These are phyloP conservation scores for Sesamia nonagrioides DNA, from an alignment of 1,140 invertebrate genomes.

Conservation along the genomic window DNA sequence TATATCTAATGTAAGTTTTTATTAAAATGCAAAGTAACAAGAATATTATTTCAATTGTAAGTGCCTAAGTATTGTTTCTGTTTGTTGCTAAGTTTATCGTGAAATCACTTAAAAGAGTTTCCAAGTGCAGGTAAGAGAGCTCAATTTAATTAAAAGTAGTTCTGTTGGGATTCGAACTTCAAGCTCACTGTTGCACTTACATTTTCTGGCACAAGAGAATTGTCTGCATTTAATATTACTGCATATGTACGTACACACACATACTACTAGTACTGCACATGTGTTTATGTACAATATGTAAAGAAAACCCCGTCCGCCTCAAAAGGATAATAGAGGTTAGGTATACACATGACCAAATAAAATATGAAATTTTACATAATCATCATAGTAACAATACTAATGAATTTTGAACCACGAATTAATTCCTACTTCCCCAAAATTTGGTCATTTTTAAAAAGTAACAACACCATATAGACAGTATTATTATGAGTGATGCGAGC, in stretches of 20 bases:
- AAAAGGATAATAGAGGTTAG: too few species aligned
- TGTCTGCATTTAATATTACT: constrained; percentile 9
- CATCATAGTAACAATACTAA: too few species aligned
- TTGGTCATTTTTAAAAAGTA: too few species aligned
- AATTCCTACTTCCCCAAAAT: too few species aligned
- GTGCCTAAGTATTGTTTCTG: constrained; percentile 63
- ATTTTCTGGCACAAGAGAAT: constrained; percentile 5
- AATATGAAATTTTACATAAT: too few species aligned
- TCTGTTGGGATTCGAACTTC: constrained; percentile 55
- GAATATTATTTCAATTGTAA: constrained; percentile 50
- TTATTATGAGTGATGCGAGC: too few species aligned
- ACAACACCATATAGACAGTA: too few species aligned
- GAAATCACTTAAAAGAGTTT: constrained; percentile 67
- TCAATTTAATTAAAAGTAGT: constrained; percentile 74
- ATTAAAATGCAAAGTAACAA: constrained; percentile 45
- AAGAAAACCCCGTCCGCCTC: too few species aligned
- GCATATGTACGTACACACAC: not conserved
- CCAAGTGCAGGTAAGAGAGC: constrained; percentile 58
- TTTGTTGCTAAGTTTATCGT: constrained; percentile 63
- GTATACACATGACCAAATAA: too few species aligned
- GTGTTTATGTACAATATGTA: too few species aligned
- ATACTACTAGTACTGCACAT: too few species aligned
- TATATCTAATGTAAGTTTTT: constrained; percentile 40
- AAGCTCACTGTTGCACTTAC: constrained; percentile 23
- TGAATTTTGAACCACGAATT: too few species aligned